These are phyloP conservation scores for Cryptotermes secundus DNA, from an alignment of 1,140 invertebrate genomes.

Conservation along the genomic window DNA sequence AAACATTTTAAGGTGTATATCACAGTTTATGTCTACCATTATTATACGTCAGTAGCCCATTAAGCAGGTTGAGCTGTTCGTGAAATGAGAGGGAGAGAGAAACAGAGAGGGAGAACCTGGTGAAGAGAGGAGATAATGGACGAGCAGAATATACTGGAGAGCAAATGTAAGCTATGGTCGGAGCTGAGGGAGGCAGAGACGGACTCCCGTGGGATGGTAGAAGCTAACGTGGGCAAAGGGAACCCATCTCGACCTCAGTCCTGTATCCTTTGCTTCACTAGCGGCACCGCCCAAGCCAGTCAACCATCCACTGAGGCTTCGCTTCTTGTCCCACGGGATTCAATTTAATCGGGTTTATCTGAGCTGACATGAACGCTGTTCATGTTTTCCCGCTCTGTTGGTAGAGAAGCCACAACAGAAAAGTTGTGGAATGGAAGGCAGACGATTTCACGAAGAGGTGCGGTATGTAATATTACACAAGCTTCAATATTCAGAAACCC, in stretches of 20 bases:
- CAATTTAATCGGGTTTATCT: slow-evolving; percentile 5
- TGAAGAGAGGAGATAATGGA: too few relatives aligned
- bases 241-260: too few relatives aligned
- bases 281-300: neutral
- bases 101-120: neutral
- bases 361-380: neutral
- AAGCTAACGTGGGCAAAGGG: too few relatives aligned
- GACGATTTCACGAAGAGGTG: neutral
- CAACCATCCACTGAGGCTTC: neutral
- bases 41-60: neutral
- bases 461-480: neutral
- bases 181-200: neutral
- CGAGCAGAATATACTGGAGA: neutral
- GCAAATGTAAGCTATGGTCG: neutral
- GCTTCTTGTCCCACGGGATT: neutral
- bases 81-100: neutral
- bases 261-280: neutral
- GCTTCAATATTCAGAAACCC: too few relatives aligned
- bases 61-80: neutral
- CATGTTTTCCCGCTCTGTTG: slow-evolving; percentile 13
- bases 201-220: neutral
- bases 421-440: neutral
- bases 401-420: neutral
- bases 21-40: too few relatives aligned
- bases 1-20: neutral